Conservation (phyloP, 2,113 vertebrate genomes). For the Saguinus midas region DNA sequence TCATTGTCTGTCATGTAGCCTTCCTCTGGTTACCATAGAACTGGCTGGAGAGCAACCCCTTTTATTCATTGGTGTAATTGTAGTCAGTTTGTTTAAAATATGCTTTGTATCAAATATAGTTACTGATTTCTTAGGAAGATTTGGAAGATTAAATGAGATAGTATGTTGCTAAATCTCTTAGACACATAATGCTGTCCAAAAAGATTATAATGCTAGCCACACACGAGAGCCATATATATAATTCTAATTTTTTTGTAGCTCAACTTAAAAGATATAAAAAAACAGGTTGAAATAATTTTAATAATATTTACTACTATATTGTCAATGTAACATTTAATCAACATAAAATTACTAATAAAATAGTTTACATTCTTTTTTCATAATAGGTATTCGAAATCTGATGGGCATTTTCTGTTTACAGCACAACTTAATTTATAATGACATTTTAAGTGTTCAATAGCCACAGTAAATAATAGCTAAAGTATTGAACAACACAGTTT, state of each 20-base stretch:
- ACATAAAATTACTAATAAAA: not conserved
- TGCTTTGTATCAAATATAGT: not conserved
- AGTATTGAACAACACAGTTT: not conserved
- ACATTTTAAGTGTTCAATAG: not conserved
- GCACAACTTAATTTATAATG: not conserved
- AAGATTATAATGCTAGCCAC: not conserved
- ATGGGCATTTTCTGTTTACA: not conserved
- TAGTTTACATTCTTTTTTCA: not conserved
- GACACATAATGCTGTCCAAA: not conserved
- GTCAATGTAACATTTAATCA: not conserved
- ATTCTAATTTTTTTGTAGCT: not conserved
- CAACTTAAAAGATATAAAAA: not conserved
- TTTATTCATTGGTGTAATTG: not conserved
- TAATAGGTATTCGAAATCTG: not conserved
- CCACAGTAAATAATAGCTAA: not conserved
- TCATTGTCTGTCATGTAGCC: rapidly evolving
- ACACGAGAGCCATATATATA: not conserved
- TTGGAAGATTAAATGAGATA: not conserved
- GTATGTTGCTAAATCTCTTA: not conserved
- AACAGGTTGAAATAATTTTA: not conserved
- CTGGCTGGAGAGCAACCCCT: not conserved
- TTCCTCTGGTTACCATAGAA: not conserved
- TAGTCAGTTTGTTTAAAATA: not conserved
- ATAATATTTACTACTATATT: not conserved
- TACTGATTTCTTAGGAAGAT: not conserved